Percentiles rank a stretch among this genome's conserved stretches.
These are phyloP conservation scores for Doris montereyensis DNA, from an alignment of 2,888 invertebrate species.

Conservation along the genomic window DNA sequence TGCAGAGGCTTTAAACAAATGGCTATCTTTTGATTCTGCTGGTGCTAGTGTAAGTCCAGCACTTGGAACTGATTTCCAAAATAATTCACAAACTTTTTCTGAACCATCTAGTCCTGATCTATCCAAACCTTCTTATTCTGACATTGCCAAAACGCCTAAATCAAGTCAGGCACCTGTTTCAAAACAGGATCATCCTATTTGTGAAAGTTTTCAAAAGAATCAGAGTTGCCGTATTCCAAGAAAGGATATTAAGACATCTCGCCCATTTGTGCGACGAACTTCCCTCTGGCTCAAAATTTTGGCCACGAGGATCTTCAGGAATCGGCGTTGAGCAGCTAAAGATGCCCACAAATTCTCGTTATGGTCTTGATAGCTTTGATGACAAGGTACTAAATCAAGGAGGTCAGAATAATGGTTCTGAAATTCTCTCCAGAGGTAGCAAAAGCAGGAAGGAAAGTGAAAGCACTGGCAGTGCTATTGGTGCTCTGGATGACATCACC, in stretches of 20 bases:
- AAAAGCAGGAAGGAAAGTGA: constrained; percentile 58
- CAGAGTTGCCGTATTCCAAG: constrained; percentile 9
- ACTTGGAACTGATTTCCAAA: background rate
- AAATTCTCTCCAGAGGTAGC: constrained; percentile 43
- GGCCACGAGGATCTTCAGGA: constrained; percentile 21
- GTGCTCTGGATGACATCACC: constrained; percentile 63
- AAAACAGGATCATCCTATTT: constrained; percentile 27
- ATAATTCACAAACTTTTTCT: background rate
- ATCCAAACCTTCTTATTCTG: constrained; percentile 63
- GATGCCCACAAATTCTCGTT: constrained; percentile 62
- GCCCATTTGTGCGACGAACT: constrained; percentile 32
- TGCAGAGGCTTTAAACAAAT: constrained; percentile 53
- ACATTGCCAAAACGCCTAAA: constrained; percentile 62
- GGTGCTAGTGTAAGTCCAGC: background rate
- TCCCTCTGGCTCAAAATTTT: constrained; percentile 27
- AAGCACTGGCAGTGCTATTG: constrained; percentile 60
- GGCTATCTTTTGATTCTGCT: constrained; percentile 44
- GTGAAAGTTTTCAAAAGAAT: constrained; percentile 9
- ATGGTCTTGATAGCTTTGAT: constrained; percentile 68
- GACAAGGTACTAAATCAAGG: constrained; percentile 51
- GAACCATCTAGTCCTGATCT: constrained; percentile 12
- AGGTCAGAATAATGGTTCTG: constrained; percentile 46
- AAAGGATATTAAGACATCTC: constrained; percentile 34
- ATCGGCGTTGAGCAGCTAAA: constrained; percentile 45
- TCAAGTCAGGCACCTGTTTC: constrained; percentile 45